Conservation (phyloP, 2,888 invertebrate genomes). For the Heliconius ismenius region DNA sequence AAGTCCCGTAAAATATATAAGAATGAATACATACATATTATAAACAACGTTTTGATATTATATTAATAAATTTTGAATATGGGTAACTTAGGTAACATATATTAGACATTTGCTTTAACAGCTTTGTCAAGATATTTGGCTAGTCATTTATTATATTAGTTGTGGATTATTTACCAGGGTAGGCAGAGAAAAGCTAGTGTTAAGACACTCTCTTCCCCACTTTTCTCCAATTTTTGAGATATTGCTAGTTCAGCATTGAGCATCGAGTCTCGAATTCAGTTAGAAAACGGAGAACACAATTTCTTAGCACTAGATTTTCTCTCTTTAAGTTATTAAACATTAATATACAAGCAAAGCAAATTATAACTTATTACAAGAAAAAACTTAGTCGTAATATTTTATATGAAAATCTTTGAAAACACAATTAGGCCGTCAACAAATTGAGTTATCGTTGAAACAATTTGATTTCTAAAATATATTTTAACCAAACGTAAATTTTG, state of each 20-base stretch:
- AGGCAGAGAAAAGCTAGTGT: neutral
- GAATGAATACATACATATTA: neutral
- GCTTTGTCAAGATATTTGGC: no score
- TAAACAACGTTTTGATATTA: neutral
- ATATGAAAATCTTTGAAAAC: conserved; percentile 1
- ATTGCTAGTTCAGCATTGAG: no score
- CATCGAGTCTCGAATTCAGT: no score
- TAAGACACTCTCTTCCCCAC: neutral
- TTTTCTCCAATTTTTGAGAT: neutral
- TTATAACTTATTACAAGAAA: neutral
- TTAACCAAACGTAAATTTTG: conserved; percentile 11
- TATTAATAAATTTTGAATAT: neutral
- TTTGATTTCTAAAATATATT: conserved; percentile 23
- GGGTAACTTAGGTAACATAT: no score
- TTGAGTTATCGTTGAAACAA: conserved; percentile 23
- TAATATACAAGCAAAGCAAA: neutral
- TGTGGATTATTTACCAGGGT: no score
- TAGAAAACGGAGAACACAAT: no score
- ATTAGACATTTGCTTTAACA: no score
- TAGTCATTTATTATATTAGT: no score
- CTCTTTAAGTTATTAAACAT: no score
- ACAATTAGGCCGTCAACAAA: conserved; percentile 20
- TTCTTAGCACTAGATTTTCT: no score
- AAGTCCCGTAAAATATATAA: conserved; percentile 4
- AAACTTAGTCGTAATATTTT: neutral